phyloP scores from a whole-genome alignment of 2,113 vertebrate genomes.

The Mionectes macconnelli region DNA sequence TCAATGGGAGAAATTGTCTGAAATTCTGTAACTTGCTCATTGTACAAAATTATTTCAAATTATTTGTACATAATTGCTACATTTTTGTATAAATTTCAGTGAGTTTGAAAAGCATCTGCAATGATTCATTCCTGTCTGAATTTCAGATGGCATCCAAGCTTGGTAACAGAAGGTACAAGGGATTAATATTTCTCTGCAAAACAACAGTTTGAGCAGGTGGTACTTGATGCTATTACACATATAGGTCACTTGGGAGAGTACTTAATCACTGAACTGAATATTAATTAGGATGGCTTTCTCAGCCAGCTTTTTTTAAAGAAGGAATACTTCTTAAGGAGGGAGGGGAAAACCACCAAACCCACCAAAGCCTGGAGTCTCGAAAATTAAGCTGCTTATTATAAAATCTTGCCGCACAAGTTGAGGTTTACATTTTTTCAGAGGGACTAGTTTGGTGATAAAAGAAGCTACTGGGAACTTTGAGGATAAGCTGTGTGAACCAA shows the following conservation, averaged over 20 bases:
- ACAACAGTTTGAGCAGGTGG: constrained; percentile 65
- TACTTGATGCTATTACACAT: constrained; percentile 56
- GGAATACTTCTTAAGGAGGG: background rate
- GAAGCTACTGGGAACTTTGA: background rate
- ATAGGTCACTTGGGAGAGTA: constrained; percentile 57
- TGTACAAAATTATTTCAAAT: background rate
- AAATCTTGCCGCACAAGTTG: background rate
- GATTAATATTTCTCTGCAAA: constrained; percentile 51
- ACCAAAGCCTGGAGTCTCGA: background rate
- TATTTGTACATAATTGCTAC: background rate
- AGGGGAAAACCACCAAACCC: fast-evolving
- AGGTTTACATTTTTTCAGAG: fast-evolving
- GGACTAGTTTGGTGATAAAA: background rate
- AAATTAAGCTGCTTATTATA: background rate
- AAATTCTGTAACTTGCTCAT: background rate
- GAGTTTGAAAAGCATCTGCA: constrained; percentile 39
- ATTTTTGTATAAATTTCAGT: background rate
- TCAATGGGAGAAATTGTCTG: background rate
- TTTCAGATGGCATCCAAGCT: constrained; percentile 49
- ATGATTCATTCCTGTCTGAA: constrained; percentile 23
- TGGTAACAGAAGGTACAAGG: constrained; percentile 44
- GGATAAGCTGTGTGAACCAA: background rate
- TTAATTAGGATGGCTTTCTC: constrained; percentile 57
- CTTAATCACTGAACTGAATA: constrained; percentile 60
- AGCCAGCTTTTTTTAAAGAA: background rate